A percentile compares a stretch with the other conserved stretches of the same genome.
Evolutionary conservation across 2,113 vertebrate genomes (phyloP).

Genomic region (Protobothrops mucrosquamatus): DNA sequence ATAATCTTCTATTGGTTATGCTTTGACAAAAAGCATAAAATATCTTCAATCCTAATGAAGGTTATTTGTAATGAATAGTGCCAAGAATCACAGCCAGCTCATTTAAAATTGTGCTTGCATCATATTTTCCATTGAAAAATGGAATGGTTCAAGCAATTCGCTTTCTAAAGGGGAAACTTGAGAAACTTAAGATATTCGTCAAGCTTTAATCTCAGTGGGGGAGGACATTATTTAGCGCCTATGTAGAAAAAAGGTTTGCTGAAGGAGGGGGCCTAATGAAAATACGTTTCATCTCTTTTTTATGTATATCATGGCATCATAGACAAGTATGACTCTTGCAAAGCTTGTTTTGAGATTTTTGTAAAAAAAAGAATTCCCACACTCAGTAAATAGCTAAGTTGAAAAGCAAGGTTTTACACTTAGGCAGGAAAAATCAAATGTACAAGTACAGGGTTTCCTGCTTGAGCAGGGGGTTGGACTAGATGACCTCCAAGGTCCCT

Average conservation of each 20-base stretch:
- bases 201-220: background rate
- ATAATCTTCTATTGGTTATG: background rate
- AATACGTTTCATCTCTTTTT: too few species aligned
- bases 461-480: too few species aligned
- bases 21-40: background rate
- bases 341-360: too few species aligned
- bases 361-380: background rate
- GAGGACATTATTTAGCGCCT: background rate
- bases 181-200: background rate
- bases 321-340: too few species aligned
- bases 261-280: too few species aligned
- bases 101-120: background rate
- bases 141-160: background rate
- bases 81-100: background rate
- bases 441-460: too few species aligned
- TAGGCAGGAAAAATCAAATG: too few species aligned
- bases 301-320: too few species aligned
- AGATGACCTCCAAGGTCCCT: too few species aligned
- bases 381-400: background rate
- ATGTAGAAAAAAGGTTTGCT: too few species aligned
- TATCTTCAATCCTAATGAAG: background rate
- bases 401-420: too few species aligned
- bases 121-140: background rate
- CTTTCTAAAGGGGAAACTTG: background rate
- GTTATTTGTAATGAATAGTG: background rate